phyloP scores from a whole-genome alignment of 2,888 invertebrate genomes.

The Auanema sp. region DNA sequence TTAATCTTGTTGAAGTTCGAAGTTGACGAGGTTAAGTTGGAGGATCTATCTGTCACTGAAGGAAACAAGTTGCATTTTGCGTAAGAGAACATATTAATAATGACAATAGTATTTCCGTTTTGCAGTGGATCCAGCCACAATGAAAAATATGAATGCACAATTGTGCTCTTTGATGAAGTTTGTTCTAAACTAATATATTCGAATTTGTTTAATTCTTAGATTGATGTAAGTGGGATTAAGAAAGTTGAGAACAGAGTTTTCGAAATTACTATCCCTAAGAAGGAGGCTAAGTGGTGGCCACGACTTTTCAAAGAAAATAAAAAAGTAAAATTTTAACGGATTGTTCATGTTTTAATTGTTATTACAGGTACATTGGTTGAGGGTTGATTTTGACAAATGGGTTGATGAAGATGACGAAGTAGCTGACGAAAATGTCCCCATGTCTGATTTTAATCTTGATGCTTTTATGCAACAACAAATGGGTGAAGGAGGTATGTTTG shows the following conservation, averaged over 20 bases:
- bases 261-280: slow-evolving; percentile 60
- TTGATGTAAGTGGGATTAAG: slow-evolving; percentile 21
- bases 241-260: slow-evolving; percentile 35
- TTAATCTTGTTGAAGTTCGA: slow-evolving; percentile 84
- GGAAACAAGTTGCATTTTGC: slow-evolving; percentile 52
- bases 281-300: slow-evolving; percentile 67
- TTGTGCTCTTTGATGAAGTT: slow-evolving; percentile 82
- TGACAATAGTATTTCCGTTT: slow-evolving; percentile 24
- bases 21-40: slow-evolving; percentile 74
- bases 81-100: slow-evolving; percentile 26
- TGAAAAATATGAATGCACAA: slow-evolving; percentile 81
- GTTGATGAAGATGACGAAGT: slow-evolving; percentile 88
- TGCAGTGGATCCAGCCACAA: slow-evolving; percentile 78
- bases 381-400: slow-evolving; percentile 97
- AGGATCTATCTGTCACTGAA: slow-evolving; percentile 43
- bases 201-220: no score
- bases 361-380: slow-evolving; percentile 45
- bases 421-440: slow-evolving; percentile 73
- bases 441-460: slow-evolving; percentile 39
- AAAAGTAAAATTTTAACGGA: slow-evolving; percentile 68
- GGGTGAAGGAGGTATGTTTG: slow-evolving; percentile 24
- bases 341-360: slow-evolving; percentile 4
- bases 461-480: slow-evolving; percentile 40
- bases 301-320: slow-evolving; percentile 65
- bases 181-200: no score